These are phyloP conservation scores for Tachina grossa DNA, from an alignment of 2,888 invertebrate genomes.

Conservation along the genomic window DNA sequence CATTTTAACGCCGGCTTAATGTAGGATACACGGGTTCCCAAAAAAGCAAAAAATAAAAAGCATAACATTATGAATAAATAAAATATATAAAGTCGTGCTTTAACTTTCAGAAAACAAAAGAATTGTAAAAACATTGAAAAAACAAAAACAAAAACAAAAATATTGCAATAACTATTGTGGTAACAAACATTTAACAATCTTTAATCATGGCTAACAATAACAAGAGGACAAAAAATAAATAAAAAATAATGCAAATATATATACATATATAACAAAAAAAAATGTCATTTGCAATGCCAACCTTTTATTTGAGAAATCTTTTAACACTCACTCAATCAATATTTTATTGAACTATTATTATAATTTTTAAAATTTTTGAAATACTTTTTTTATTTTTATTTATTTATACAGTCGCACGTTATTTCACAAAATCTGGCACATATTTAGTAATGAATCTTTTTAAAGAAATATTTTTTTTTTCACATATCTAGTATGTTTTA, in stretches of 20 bases:
- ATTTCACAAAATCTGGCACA: background rate
- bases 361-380: background rate
- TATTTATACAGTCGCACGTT: slow-evolving; percentile 9
- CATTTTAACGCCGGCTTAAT: background rate
- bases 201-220: slow-evolving; percentile 19
- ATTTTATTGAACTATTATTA: background rate
- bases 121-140: slow-evolving; percentile 72
- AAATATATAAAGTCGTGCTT: slow-evolving; percentile 74
- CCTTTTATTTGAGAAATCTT: slow-evolving; percentile 4
- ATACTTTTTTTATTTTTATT: background rate
- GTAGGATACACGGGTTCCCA: slow-evolving; percentile 6
- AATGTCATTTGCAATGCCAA: slow-evolving; percentile 14
- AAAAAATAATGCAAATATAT: background rate
- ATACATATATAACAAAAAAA: background rate
- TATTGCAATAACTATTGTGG: slow-evolving; percentile 69
- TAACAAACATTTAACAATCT: background rate
- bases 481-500: background rate
- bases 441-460: slow-evolving; percentile 8
- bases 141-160: slow-evolving; percentile 12
- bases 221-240: background rate
- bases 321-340: background rate
- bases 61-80: background rate
- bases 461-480: background rate
- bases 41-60: background rate
- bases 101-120: slow-evolving; percentile 76